Base-by-base conservation (phyloP, 92 coral and sea anemone genomes). In the Meandrina meandrites region DNA sequence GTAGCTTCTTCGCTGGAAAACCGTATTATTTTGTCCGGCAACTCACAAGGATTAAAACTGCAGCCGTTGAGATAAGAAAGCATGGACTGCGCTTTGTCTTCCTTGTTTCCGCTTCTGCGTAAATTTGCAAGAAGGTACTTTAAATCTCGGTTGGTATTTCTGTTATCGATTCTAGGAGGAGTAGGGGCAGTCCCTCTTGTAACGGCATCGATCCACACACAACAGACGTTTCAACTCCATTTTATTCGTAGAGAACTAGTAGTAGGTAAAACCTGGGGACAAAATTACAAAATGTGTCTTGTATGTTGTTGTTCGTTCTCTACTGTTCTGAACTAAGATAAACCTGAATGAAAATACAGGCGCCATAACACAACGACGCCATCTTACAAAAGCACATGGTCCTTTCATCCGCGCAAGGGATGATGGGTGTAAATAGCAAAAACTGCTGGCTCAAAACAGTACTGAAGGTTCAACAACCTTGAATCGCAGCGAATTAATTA, bases 171-270 rank as follows among this genome's bases (percentile, higher is more conserved):
- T n/a, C n/a, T n/a, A n/a, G n/a, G n/a, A n/a, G n/a, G n/a, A n/a
- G n/a, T n/a, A n/a, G n/a, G n/a, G n/a, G n/a, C n/a, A n/a, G n/a
- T n/a, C n/a, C n/a, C n/a, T n/a, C n/a, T n/a, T 48, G 80, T 76
- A 78, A 78, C 81, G 16, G 81, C 81, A 34, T 78, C 68, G 81
- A 78, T 78, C 67, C 81, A 78, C 2, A 21, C 60, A 42, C 80
- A 76, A 54, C 66, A 17, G 45, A 53, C 68, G 81, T 53, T 78
- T 78, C 81, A 78, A 78, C 81, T n/a, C 81, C 28, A 78, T 50
- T n/a, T 78, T 54, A 78, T 50, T 54, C 40, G 67, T 54, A 78
- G 64, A n/a, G 27, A 78, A 24, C 53, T 28, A 28, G n/a, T n/a
- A 13, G 34, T 78, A n/a, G 68, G 30, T 21, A 22, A 28, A 30